phyloP scores from a whole-genome alignment of 2,888 invertebrate species.

The Mermis nigrescens region DNA sequence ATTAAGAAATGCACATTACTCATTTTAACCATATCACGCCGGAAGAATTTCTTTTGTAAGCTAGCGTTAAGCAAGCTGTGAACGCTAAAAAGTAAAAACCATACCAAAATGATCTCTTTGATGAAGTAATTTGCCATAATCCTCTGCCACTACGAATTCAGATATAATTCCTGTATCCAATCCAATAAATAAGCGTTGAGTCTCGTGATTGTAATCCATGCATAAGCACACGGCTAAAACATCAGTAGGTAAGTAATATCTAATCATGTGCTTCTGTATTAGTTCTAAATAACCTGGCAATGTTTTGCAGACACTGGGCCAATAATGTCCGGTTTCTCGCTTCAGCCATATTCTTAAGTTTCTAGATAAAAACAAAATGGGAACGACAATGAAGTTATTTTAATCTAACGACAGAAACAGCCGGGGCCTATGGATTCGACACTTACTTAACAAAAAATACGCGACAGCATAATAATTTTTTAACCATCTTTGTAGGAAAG shows the following conservation, averaged over 20 bases:
- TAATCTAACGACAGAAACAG: constrained; percentile 1
- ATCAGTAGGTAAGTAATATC: background rate
- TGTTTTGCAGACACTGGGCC: constrained; percentile 72
- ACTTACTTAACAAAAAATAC: no score
- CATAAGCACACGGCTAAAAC: background rate
- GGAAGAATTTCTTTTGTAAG: no score
- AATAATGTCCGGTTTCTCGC: constrained; percentile 89
- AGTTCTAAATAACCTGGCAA: constrained; percentile 25
- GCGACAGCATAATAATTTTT: no score
- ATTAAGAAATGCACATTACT: no score
- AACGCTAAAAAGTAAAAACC: background rate
- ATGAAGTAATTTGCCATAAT: constrained; percentile 77
- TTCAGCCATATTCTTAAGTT: constrained; percentile 89
- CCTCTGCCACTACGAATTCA: constrained; percentile 72
- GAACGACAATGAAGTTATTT: no score
- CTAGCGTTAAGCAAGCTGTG: no score
- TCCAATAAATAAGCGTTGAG: constrained; percentile 69
- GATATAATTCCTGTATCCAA: constrained; percentile 75
- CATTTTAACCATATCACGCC: no score
- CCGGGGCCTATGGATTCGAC: no score
- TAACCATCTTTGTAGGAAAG: no score
- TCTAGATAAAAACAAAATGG: constrained; percentile 40
- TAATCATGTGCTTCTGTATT: background rate
- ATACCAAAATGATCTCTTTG: constrained; percentile 55
- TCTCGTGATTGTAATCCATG: constrained; percentile 24